Base-by-base conservation (phyloP, 2,888 invertebrate genomes). In the Colletes collaris region DNA sequence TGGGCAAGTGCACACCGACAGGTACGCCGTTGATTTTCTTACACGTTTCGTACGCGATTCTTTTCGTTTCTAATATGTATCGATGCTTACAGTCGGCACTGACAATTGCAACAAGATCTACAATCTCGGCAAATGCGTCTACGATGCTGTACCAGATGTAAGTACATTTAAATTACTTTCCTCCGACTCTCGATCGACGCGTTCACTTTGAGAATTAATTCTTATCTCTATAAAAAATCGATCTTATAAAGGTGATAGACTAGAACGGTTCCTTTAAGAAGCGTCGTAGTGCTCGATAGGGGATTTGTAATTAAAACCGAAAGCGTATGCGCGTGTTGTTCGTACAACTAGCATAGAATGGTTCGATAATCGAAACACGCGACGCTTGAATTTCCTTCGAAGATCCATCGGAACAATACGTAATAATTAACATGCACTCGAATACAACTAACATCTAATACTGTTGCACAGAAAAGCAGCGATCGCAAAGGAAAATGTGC, bases 51-150 rank as follows among this genome's bases (percentile, higher is more conserved):
- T 40, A 7, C n/a, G n/a, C 37, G 11, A 13, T 0, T 7, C 4
- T n/a, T 3, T 3, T 4, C n/a, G 8, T 4, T 46, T 10, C 10
- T 35, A 58, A 53, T 13, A 19, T 10, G 10, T 6, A 66, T 62
- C 10, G 0, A 40, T 78, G 58, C 8, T 87, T 79, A 13, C 79
- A 90, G 90, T 58, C 5, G 91, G 90, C 10, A 65, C 82, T 4
- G 90, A 92, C 53, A 56, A 64, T 11, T 92, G 92, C 78, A 87
- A 92, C 2, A 91, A 85, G 73, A 84, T 91, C 46, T 91, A 81
- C 81, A 85, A 88, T 0, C 80, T 88, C 6, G 91, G 88, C 3
- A 80, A 73, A 44, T 92, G 92, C 62, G 86, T 91, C 10, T 82
- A 89, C n/a, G 4, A 4, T 2, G 76, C 79, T 19, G 85, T 79